Conservation (phyloP, 2,888 invertebrate species). For the Pecten maximus region DNA sequence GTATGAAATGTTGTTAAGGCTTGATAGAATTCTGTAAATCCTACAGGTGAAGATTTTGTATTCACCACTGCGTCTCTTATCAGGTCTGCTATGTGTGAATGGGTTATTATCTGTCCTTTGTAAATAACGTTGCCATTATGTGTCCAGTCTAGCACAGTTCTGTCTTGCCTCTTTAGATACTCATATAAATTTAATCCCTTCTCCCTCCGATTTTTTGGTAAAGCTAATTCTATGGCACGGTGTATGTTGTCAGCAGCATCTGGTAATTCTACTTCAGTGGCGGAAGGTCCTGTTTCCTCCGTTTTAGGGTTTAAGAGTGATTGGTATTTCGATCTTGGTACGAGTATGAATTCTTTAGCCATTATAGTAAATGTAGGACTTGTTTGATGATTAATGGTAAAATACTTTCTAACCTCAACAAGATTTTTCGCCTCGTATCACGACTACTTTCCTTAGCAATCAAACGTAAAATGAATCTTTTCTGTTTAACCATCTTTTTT, state of each 20-base stretch:
- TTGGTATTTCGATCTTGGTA: slow-evolving; percentile 55
- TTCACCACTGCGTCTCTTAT: too few species aligned
- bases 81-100: too few species aligned
- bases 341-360: slow-evolving; percentile 51
- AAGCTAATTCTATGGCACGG: neutral
- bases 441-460: slow-evolving; percentile 35
- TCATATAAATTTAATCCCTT: too few species aligned
- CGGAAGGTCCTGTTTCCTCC: too few species aligned
- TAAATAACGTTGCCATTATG: too few species aligned
- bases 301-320: slow-evolving; percentile 38
- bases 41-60: too few species aligned
- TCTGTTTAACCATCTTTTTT: slow-evolving; percentile 42
- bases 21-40: too few species aligned
- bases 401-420: slow-evolving; percentile 42
- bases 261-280: neutral
- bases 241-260: neutral
- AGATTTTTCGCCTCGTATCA: neutral
- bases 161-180: too few species aligned
- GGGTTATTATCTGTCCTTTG: too few species aligned
- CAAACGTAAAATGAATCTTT: slow-evolving; percentile 50
- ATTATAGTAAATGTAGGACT: slow-evolving; percentile 42
- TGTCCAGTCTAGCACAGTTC: too few species aligned
- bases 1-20: too few species aligned
- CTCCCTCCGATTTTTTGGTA: too few species aligned
- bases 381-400: slow-evolving; percentile 45